Base-by-base conservation (phyloP, 2,797 vertebrate genomes). In the Cyprinodon diabolis region DNA sequence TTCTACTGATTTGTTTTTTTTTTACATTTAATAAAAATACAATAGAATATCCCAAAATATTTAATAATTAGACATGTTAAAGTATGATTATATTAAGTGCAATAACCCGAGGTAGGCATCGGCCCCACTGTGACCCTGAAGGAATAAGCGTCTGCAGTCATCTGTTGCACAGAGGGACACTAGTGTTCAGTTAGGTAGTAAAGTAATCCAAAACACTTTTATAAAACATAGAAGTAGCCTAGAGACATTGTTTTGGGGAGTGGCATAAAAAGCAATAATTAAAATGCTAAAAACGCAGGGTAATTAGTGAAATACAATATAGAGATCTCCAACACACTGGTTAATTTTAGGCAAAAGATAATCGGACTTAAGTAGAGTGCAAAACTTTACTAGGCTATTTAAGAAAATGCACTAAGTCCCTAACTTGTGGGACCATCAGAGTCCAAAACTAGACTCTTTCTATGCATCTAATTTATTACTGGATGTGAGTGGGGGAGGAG, bases 401-500 rank as follows among this genome's bases (percentile, higher is more conserved):
- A 1, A n/a, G 40, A 13, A 43, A 45, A n/a, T 0, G 40, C 40
- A 65, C 1, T 2, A n/a, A 19, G 17, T 63, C 62, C 37, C 19
- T 21, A 10, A 63, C 19, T 19, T n/a, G 17, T 62, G 58, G 58
- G 40, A 9, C 40, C 60, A 57, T 77, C 58, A 63, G 80, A 75
- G 66, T 76, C 51, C 45, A 15, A 48, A 79, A 72, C 43, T 19
- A 0, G 21, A 19, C 62, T 23, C 48, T 72, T 79, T 69, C 74
- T 63, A 71, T 72, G 23, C 66, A 56, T 78, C 9, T 69, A 83
- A 69, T 30, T 69, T 68, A 82, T 70, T 19, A 77, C 76, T 40
- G 57, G 75, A 81, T 69, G 80, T 70, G 76, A 78, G 79, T 19
- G 71, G 58, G 66, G 51, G 30, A 74, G 65, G 66, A 69, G 65